Conservation (phyloP, 2,888 invertebrate genomes). For the Scaptomyza parva region DNA sequence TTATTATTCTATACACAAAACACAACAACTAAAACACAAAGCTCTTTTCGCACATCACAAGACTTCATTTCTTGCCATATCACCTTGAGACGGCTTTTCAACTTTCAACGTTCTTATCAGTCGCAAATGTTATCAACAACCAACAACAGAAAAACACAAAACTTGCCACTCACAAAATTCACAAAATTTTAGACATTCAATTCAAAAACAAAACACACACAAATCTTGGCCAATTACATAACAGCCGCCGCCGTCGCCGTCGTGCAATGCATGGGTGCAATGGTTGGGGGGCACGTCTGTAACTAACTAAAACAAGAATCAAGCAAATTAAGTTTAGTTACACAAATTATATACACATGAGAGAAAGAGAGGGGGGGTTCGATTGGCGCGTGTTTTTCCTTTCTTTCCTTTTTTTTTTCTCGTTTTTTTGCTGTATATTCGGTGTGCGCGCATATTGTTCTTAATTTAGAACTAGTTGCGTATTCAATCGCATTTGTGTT, state of each 20-base stretch:
- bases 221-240: conserved; percentile 39
- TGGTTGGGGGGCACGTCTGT: conserved; percentile 44
- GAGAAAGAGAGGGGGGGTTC: no score
- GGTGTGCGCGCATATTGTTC: conserved; percentile 23
- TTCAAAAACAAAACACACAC: no score
- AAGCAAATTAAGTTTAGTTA: conserved; percentile 29
- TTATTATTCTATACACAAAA: background rate
- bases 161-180: conserved; percentile 6
- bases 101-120: conserved; percentile 42
- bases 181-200: no score
- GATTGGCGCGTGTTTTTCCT: conserved; percentile 4
- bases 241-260: background rate
- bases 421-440: no score
- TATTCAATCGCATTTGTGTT: conserved; percentile 23
- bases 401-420: background rate
- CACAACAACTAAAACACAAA: background rate
- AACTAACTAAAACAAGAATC: conserved; percentile 38
- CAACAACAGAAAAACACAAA: no score
- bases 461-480: conserved; percentile 48
- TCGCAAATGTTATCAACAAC: conserved; percentile 35
- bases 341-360: conserved; percentile 19
- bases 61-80: conserved; percentile 50
- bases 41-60: conserved; percentile 60
- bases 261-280: background rate
- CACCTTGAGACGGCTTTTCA: conserved; percentile 63